Evolutionary conservation across 2,113 vertebrate genomes (phyloP).

Genomic region (Brachypteracias leptosomus): DNA sequence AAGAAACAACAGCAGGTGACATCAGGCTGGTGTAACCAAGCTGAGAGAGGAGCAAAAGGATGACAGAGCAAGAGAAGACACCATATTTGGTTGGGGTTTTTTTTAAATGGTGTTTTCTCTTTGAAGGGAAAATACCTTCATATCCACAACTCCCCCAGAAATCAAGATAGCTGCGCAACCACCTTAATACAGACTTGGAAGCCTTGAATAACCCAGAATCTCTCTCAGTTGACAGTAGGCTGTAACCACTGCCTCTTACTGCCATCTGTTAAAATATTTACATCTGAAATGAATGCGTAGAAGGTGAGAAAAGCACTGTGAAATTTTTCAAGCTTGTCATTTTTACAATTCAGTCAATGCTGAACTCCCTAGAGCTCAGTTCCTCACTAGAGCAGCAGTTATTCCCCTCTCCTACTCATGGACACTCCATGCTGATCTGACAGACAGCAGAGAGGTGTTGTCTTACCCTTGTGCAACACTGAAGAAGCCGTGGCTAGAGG

Average conservation of each 20-base stretch:
- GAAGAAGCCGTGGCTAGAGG: not conserved
- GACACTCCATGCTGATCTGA: not conserved
- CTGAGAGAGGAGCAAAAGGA: not conserved
- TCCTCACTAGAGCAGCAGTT: not conserved
- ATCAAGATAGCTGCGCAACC: not conserved
- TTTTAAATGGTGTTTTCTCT: not conserved
- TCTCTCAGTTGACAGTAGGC: not conserved
- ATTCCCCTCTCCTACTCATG: not conserved
- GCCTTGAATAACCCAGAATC: not conserved
- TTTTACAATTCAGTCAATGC: not conserved
- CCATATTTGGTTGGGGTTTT: not conserved
- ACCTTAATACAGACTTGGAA: not conserved
- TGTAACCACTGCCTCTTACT: not conserved
- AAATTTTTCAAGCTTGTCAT: not conserved
- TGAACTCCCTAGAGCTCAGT: not conserved
- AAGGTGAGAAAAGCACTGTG: not conserved
- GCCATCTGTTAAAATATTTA: not conserved
- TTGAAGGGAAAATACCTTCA: not conserved
- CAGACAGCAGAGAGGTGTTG: constrained; percentile 7
- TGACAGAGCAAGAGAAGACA: not conserved
- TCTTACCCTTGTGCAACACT: not conserved
- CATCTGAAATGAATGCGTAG: not conserved
- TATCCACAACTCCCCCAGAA: not conserved
- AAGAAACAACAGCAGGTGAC: not conserved
- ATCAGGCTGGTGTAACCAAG: not conserved